phyloP scores from a whole-genome alignment of 1,140 invertebrate genomes.

The Oncopodura yosiiana region DNA sequence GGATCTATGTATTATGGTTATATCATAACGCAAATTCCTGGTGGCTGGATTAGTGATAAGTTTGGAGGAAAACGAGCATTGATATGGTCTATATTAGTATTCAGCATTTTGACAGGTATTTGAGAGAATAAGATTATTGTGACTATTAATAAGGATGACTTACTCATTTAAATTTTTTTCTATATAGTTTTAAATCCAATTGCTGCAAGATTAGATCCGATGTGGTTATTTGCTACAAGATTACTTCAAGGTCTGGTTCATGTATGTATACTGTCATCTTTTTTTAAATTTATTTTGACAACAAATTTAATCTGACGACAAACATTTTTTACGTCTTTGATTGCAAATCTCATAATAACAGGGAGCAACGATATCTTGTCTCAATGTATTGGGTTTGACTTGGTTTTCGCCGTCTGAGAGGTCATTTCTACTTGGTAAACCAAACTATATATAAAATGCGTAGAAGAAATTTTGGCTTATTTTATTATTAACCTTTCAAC shows the following conservation, averaged over 20 bases:
- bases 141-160: no score
- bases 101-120: slow-evolving; percentile 40
- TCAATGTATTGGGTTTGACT: slow-evolving; percentile 46
- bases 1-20: slow-evolving; percentile 43
- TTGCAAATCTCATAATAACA: slow-evolving; percentile 30
- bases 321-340: not conserved
- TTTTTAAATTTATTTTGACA: not conserved
- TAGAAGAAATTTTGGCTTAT: no score
- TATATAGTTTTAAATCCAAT: slow-evolving; percentile 42
- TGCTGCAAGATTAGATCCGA: slow-evolving; percentile 39
- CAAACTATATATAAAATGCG: no score
- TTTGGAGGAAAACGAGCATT: slow-evolving; percentile 41
- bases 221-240: slow-evolving; percentile 39
- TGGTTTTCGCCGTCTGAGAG: slow-evolving; percentile 12
- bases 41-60: slow-evolving; percentile 40
- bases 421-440: slow-evolving; percentile 22
- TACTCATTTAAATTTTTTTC: no score
- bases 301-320: no score
- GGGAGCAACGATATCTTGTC: slow-evolving; percentile 47
- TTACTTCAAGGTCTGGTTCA: slow-evolving; percentile 41
- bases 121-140: no score
- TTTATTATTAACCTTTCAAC: slow-evolving; percentile 36
- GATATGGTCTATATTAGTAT: slow-evolving; percentile 38
- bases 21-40: slow-evolving; percentile 41
- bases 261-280: slow-evolving; percentile 22